Evolutionary conservation across 2,113 vertebrate genomes (phyloP), one percentile per base, ranked within the genome.

Genomic region (Columba janthina): DNA sequence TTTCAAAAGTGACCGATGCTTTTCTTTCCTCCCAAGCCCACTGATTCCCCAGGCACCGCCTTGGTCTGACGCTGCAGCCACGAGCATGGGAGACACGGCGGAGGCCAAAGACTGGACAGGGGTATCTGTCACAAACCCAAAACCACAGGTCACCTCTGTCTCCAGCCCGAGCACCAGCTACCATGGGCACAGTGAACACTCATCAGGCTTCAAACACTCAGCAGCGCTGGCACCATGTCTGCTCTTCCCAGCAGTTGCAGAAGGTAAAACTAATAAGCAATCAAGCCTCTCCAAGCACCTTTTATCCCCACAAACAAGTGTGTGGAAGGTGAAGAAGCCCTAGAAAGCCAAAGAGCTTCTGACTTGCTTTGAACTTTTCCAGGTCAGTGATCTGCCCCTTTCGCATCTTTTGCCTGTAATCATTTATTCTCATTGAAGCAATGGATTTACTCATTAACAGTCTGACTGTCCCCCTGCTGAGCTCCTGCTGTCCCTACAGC

Each of bases 371-470:
- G n/a, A 93, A 28, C 58, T 72, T 65, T 78, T 57, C 71, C 29
- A 73, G 69, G 82, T 86, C 78, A 71, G n/a, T 7, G 67, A 88
- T 42, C 81, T 74, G 56, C 16, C 46, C 64, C 26, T 70, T 66
- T 25, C 29, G 65, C 38, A 74, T 56, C 93, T 78, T 80, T 42
- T 32, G 61, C 56, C 73, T 82, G 62, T 58, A 78, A 77, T 82
- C 29, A 93, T 77, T 92, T 79, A 81, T 92, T 82, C 90, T 80
- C 82, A 48, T 5, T 34, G 81, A 94, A 88, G 88, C 60, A 67
- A 57, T 21, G 57, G 71, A 76, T 92, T 90, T 94, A 90, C 90
- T 95, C 69, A 80, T 96, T 93, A 96, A 88, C 93, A 90, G 61
- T 6, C 32, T 22, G 9, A 40, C 79, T 60, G 64, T 80, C 46